Base-by-base conservation (phyloP, 2,113 vertebrate genomes). In the human (Homo sapiens) region DNA sequence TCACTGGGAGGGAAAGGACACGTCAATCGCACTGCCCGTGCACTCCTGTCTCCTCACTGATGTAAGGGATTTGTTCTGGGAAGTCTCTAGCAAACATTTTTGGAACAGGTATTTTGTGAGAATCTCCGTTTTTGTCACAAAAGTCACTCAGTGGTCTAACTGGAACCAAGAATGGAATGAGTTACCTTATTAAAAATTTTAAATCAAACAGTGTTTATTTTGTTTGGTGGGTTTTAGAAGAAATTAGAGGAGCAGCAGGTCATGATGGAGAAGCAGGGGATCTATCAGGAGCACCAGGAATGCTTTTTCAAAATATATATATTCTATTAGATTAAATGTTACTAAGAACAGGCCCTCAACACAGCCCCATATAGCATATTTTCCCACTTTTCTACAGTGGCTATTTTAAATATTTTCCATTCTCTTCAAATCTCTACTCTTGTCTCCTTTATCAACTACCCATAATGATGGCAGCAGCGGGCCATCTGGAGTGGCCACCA, bases 151-250 rank as follows among this genome's bases (percentile, higher is more conserved):
- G 75, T 93, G 80, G 80, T 88, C 94, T 81, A 78, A 72, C 50
- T 81, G 75, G 81, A 96, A 93, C 70, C 70, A 70, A 89, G 87
- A 95, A 12, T 32, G 70, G 76, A 97, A 76, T 83, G 18, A 92
- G 61, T 83, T 80, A 55, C 35, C 66, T 87, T 96, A 78, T 93
- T 94, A 96, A 90, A 92, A 95, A 90, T 93, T 73, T 94, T 76
- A 57, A 75, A 35, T 89, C 59, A 43, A 6, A 82, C 90, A 52
- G 52, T 35, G 10, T 68, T 89, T 94, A 89, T 94, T 94, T 22
- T 40, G 18, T 59, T 78, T 55, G 64, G 30, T 40, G 82, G 43
- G 13, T 95, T 55, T 96, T 40, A 11, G 59, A 90, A 93, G 68
- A 70, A 70, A 52, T 70, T 59, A 68, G 32, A 79, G 50, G 27